Percentiles rank a stretch among this genome's conserved stretches.
These are phyloP conservation scores for Alouatta palliata DNA, from an alignment of 2,113 vertebrate genomes.

Conservation along the genomic window DNA sequence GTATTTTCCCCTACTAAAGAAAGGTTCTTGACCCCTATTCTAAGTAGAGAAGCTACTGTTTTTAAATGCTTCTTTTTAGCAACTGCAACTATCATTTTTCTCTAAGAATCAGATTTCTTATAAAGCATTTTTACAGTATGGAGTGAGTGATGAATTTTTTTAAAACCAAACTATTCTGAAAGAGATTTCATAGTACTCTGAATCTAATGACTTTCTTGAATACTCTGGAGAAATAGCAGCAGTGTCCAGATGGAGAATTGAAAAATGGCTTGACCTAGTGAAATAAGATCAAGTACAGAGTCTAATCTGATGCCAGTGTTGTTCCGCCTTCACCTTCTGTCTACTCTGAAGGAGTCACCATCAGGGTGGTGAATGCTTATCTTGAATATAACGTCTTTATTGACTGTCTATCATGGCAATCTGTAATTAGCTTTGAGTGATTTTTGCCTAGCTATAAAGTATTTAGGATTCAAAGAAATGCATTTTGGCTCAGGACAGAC, in stretches of 20 bases:
- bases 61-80: constrained; percentile 63
- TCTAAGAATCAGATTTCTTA: constrained; percentile 33
- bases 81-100: constrained; percentile 34
- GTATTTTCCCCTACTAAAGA: background rate
- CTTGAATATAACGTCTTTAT: background rate
- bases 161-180: constrained; percentile 1
- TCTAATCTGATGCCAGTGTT: background rate
- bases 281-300: background rate
- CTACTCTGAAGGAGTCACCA: background rate
- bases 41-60: constrained; percentile 49
- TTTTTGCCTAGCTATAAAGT: constrained; percentile 8
- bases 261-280: constrained; percentile 2
- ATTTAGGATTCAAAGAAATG: constrained; percentile 47
- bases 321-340: background rate
- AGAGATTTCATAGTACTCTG: background rate
- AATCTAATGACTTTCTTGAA: background rate
- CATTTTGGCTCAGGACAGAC: constrained; percentile 5
- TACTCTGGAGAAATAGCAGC: background rate
- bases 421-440: constrained; percentile 4
- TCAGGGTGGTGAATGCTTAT: background rate
- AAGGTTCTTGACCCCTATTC: constrained; percentile 13
- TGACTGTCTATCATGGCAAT: background rate
- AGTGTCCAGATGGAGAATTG: background rate
- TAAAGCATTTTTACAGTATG: constrained; percentile 46
- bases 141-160: constrained; percentile 34